These are phyloP conservation scores for Lycia hirtaria DNA, from an alignment of 2,888 invertebrate species.

Conservation along the genomic window DNA sequence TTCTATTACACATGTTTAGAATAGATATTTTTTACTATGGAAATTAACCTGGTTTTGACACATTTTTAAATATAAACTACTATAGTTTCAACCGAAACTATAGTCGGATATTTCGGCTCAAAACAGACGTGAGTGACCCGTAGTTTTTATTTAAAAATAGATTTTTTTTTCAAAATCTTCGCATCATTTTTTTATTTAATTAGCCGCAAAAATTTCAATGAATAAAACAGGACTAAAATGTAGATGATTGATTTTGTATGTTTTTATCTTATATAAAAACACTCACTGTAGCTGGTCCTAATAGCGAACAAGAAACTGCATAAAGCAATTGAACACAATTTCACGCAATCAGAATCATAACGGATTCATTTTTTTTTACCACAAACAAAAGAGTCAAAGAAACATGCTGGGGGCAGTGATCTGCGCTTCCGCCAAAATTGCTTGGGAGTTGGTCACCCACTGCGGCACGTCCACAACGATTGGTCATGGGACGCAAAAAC, in stretches of 20 bases:
- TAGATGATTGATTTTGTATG: neutral
- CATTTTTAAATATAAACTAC: too few species aligned
- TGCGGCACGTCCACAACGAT: constrained; percentile 65
- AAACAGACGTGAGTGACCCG: too few species aligned
- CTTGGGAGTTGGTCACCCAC: constrained; percentile 39
- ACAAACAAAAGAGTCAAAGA: constrained; percentile 43
- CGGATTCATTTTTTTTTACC: constrained; percentile 17
- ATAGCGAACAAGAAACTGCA: constrained; percentile 6
- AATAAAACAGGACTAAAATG: too few species aligned
- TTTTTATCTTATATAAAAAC: neutral
- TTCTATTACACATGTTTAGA: too few species aligned
- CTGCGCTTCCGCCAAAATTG: constrained; percentile 36
- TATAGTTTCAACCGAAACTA: too few species aligned
- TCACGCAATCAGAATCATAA: constrained; percentile 26
- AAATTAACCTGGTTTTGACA: too few species aligned
- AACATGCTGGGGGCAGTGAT: constrained; percentile 49
- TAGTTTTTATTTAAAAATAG: too few species aligned
- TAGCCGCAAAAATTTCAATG: too few species aligned
- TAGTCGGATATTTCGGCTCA: too few species aligned
- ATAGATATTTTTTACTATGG: too few species aligned
- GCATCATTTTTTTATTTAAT: too few species aligned
- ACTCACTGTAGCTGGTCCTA: neutral
- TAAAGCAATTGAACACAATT: constrained; percentile 15
- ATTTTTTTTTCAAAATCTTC: too few species aligned
- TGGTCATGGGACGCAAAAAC: constrained; percentile 60